Percentiles rank a stretch among this genome's conserved stretches.
These are phyloP conservation scores for Garrulus glandarius DNA, from an alignment of 2,797 vertebrate genomes.

Conservation along the genomic window DNA sequence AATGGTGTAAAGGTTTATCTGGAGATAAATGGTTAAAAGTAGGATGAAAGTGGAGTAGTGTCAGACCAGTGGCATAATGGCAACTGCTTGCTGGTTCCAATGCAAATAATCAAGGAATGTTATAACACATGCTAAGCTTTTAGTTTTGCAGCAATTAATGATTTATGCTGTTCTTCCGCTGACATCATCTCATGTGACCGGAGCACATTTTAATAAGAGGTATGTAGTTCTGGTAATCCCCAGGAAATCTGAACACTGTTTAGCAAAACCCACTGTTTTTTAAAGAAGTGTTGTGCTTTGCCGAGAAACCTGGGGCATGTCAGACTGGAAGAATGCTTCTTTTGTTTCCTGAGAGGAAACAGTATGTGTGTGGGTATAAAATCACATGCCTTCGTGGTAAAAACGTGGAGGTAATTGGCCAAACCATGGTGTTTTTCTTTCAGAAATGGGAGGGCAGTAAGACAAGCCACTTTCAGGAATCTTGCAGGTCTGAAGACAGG, in stretches of 20 bases:
- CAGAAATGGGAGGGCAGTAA: neutral
- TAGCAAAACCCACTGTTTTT: neutral
- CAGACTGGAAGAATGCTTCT: neutral
- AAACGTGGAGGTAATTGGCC: neutral
- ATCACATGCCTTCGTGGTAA: neutral
- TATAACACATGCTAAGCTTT: neutral
- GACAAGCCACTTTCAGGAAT: neutral
- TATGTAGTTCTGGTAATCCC: constrained; percentile 21
- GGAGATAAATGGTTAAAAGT: neutral
- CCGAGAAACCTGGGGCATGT: neutral
- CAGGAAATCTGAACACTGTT: neutral
- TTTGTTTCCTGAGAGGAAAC: neutral
- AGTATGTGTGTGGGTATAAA: neutral
- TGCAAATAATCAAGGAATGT: neutral
- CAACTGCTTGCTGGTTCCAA: neutral
- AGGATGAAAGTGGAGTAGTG: neutral
- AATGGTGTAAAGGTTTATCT: neutral
- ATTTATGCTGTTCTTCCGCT: neutral
- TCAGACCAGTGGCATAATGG: neutral
- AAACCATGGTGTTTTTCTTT: neutral
- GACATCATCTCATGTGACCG: neutral
- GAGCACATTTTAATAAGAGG: neutral
- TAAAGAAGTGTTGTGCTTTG: neutral
- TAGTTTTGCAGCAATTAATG: neutral
- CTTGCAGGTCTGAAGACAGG: neutral